A percentile compares a stretch with the other conserved stretches of the same genome.
Evolutionary conservation across 1,140 invertebrate genomes (phyloP).

Genomic region (Scylla paramamosain): DNA sequence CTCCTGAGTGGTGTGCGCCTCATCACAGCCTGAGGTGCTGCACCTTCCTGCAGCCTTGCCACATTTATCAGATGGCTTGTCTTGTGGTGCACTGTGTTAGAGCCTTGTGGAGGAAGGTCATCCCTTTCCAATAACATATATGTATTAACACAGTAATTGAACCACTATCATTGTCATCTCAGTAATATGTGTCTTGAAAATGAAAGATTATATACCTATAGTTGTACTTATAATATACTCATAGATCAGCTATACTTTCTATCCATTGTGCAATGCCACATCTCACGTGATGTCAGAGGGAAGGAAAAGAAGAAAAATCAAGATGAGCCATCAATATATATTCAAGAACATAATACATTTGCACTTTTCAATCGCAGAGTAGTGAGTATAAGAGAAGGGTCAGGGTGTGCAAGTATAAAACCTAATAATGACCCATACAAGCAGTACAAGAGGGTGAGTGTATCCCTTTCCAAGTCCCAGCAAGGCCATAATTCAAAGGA

Average conservation of each 20-base stretch:
- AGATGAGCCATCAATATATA: background rate
- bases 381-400: background rate
- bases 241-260: too few species aligned
- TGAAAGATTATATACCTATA: too few species aligned
- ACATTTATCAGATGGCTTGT: background rate
- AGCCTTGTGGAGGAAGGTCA: background rate
- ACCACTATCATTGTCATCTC: too few species aligned
- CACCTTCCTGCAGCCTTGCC: background rate
- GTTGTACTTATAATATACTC: too few species aligned
- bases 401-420: background rate
- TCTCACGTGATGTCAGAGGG: background rate
- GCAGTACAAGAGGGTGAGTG: background rate
- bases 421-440: background rate
- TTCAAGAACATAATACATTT: background rate
- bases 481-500: too few species aligned
- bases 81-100: background rate
- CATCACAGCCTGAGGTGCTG: conserved; percentile 27
- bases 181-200: too few species aligned
- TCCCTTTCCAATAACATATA: too few species aligned
- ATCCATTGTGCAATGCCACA: background rate
- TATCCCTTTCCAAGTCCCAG: too few species aligned
- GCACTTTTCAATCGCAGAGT: background rate
- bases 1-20: conserved; percentile 62
- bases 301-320: background rate
- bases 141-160: too few species aligned